Percentiles rank a stretch among this genome's conserved stretches.
These are phyloP conservation scores for Masticophis lateralis DNA, from an alignment of 2,797 vertebrate species.

Conservation along the genomic window DNA sequence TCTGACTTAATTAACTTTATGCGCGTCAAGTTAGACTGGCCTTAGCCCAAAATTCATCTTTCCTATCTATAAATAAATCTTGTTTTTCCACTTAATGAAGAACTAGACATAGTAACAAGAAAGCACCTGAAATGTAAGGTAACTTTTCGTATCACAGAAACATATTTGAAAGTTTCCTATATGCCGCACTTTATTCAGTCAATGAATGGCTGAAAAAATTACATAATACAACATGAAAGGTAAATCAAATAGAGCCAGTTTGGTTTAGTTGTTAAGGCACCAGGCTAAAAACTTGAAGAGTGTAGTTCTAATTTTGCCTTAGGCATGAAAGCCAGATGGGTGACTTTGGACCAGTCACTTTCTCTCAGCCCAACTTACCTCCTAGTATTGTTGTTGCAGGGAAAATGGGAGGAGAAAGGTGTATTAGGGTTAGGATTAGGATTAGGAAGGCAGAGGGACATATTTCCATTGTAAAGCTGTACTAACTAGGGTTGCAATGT, in stretches of 20 bases:
- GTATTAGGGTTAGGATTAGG: background rate
- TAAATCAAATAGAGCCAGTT: background rate
- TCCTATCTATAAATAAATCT: slow-evolving; percentile 39
- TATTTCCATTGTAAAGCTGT: background rate
- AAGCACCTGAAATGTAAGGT: background rate
- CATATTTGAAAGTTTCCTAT: background rate
- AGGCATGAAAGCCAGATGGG: background rate
- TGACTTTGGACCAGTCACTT: background rate
- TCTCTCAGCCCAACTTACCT: background rate
- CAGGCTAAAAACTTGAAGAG: background rate
- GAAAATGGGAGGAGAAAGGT: background rate
- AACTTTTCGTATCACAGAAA: background rate
- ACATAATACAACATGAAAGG: background rate
- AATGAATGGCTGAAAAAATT: background rate
- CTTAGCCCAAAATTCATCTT: slow-evolving; percentile 12
- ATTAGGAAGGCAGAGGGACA: background rate
- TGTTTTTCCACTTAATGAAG: slow-evolving; percentile 14
- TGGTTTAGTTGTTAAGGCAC: background rate
- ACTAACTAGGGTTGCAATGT: background rate
- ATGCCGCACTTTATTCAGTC: background rate
- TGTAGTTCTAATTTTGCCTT: background rate
- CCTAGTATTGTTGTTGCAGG: background rate
- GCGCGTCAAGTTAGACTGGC: slow-evolving; percentile 10
- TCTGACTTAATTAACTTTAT: slow-evolving; percentile 24
- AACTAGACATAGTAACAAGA: slow-evolving; percentile 20